phyloP scores from a whole-genome alignment of 2,113 vertebrate species.

The Phylloscopus trochilus region DNA sequence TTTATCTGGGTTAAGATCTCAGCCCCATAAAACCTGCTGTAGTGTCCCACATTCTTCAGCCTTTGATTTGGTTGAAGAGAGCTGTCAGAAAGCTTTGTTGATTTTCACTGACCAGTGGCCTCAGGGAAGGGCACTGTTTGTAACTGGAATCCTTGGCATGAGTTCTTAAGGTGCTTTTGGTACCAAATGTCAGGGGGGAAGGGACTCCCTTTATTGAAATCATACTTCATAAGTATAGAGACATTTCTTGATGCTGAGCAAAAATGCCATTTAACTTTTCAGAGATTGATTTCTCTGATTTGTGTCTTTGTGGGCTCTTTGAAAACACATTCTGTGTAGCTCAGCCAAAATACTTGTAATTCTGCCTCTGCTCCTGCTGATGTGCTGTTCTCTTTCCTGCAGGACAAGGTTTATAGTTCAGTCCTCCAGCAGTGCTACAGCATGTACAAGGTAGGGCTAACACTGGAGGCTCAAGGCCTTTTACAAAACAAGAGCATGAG shows the following conservation, averaged over 20 bases:
- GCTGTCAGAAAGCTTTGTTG: not conserved
- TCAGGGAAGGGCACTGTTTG: not conserved
- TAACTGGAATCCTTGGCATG: not conserved
- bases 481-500: not conserved
- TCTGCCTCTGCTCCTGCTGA: not conserved
- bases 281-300: not conserved
- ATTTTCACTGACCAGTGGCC: not conserved
- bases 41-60: not conserved
- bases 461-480: not conserved
- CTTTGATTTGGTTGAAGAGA: not conserved
- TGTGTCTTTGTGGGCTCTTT: not conserved
- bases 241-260: not conserved
- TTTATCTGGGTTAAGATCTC: not conserved
- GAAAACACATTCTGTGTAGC: not conserved
- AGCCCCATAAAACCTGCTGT: not conserved
- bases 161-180: not conserved
- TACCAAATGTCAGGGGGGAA: not conserved
- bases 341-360: not conserved
- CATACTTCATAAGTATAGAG: not conserved
- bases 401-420: conserved; percentile 98
- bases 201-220: not conserved
- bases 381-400: not conserved
- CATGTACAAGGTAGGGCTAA: conserved; percentile 92
- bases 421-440: conserved; percentile 95
- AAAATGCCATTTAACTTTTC: not conserved